Percentiles rank a stretch among this genome's conserved stretches.
Evolutionary conservation across 2,888 invertebrate genomes (phyloP).

Genomic region (Alviniconcha strummeri): DNA sequence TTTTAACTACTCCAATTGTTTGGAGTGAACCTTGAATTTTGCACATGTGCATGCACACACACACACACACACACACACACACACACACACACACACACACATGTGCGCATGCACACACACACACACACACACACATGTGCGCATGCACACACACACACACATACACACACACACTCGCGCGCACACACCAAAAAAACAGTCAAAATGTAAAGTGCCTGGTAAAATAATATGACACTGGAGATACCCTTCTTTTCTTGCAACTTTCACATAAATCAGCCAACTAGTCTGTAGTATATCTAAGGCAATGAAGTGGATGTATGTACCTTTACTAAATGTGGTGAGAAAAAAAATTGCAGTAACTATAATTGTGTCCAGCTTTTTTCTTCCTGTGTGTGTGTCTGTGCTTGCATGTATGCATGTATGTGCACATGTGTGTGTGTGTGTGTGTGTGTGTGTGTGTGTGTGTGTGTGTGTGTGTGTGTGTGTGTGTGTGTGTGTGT

Average conservation of each 20-base stretch:
- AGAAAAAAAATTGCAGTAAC: background rate
- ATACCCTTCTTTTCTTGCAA: constrained; percentile 22
- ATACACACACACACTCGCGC: constrained; percentile 7
- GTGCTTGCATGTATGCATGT: background rate
- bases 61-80: background rate
- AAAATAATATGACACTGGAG: background rate
- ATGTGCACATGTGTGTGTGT: background rate
- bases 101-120: constrained; percentile 10
- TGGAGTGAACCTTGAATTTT: background rate
- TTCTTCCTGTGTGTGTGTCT: background rate
- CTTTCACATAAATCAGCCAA: background rate
- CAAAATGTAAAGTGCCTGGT: background rate
- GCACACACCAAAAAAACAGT: background rate
- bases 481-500: background rate
- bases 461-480: background rate
- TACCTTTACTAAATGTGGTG: background rate
- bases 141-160: constrained; percentile 15
- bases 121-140: constrained; percentile 3
- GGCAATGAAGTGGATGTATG: no score
- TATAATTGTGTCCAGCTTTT: background rate
- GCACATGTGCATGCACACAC: background rate
- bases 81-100: constrained; percentile 9
- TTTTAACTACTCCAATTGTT: background rate
- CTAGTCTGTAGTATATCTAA: background rate
- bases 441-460: background rate